Conservation (phyloP, 2,797 vertebrate genomes). For the Stomatorhinus walkeri region DNA sequence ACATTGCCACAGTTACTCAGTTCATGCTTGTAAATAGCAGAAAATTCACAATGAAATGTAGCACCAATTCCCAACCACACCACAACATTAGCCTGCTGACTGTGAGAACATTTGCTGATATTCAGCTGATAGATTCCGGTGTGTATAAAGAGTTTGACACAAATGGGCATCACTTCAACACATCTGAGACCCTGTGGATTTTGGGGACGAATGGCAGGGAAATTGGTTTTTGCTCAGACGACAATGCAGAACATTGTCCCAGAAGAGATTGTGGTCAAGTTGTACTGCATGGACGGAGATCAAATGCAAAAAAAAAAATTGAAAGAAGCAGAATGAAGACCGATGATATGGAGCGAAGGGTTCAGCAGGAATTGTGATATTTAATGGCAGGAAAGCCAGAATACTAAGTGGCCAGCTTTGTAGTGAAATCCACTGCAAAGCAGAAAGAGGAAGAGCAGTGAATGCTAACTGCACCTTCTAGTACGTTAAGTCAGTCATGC, state of each 20-base stretch:
- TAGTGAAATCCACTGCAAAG: neutral
- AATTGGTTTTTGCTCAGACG: slow-evolving; percentile 3
- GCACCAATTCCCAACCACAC: neutral
- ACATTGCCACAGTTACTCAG: neutral
- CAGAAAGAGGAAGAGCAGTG: neutral
- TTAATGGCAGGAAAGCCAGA: neutral
- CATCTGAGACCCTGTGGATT: slow-evolving; percentile 11
- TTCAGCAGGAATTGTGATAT: neutral
- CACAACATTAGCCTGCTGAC: neutral
- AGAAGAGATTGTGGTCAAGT: neutral
- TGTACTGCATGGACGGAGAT: neutral
- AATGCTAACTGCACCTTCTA: neutral
- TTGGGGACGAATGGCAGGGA: neutral
- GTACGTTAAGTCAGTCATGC: neutral
- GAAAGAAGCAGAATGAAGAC: neutral
- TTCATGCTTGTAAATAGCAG: neutral
- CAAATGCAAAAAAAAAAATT: neutral
- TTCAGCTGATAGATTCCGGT: neutral
- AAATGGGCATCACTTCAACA: neutral
- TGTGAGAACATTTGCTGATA: neutral
- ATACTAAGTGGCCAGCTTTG: neutral
- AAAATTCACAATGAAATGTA: neutral
- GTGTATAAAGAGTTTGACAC: slow-evolving; percentile 5
- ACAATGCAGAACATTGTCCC: slow-evolving; percentile 6
- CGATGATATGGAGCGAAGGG: neutral